Percentiles rank a stretch among this genome's conserved stretches.
Evolutionary conservation across 2,113 vertebrate genomes (phyloP).

Genomic region (Sebastes schlegelii): DNA sequence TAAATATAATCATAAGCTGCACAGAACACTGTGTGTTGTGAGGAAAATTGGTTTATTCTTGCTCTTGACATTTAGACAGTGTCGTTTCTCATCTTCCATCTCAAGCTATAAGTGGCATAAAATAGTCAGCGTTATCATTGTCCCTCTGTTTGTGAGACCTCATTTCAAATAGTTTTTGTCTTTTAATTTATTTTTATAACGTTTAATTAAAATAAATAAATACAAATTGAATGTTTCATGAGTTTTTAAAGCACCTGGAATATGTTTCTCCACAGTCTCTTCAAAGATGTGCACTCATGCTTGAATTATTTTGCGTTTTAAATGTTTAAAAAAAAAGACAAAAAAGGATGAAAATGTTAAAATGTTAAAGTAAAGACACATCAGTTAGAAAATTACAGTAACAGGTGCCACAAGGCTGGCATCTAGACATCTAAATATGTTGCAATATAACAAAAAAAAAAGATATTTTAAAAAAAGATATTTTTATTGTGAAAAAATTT

Average conservation of each 20-base stretch:
- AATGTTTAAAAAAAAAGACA: neutral
- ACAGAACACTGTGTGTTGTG: neutral
- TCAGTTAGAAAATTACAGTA: neutral
- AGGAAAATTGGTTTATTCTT: slow-evolving; percentile 8
- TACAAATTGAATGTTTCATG: neutral
- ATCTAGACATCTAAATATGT: neutral
- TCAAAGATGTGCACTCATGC: neutral
- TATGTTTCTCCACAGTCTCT: neutral
- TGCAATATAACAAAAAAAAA: neutral
- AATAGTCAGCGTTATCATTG: neutral
- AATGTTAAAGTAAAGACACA: neutral
- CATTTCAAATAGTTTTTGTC: neutral
- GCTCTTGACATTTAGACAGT: slow-evolving; percentile 33
- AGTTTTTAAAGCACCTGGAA: neutral
- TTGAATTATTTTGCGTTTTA: slow-evolving; percentile 2
- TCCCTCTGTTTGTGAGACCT: neutral
- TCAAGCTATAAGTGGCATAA: neutral
- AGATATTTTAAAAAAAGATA: neutral
- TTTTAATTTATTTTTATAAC: neutral
- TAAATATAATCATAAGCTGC: slow-evolving; percentile 43
- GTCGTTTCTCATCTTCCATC: neutral
- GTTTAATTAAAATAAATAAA: neutral
- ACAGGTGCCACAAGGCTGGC: no score
- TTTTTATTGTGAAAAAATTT: neutral
- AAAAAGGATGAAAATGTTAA: neutral